phyloP scores from a whole-genome alignment of 2,888 invertebrate species.

The Cremastinae sp. region DNA sequence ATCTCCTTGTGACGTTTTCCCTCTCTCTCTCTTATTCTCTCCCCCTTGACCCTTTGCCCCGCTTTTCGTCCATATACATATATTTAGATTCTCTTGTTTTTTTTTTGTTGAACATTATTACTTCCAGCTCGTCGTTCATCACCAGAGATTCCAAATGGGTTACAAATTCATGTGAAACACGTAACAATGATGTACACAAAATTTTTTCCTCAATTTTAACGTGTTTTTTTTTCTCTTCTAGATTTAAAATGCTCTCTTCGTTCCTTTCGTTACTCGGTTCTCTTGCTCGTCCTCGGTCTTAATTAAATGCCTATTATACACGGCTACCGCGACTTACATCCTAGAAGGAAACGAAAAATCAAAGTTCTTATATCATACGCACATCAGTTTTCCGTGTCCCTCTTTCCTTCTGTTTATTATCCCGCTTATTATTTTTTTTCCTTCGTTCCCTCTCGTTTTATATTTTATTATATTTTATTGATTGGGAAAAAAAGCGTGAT shows the following conservation, averaged over 20 bases:
- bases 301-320: conserved; percentile 46
- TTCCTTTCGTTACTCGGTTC: background rate
- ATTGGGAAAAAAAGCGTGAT: no score
- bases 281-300: conserved; percentile 18
- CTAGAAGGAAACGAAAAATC: conserved; percentile 28
- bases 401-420: no score
- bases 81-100: conserved; percentile 17
- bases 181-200: conserved; percentile 59
- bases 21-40: no score
- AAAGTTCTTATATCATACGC: background rate
- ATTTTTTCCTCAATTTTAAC: conserved; percentile 17
- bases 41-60: no score
- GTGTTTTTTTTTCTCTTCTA: background rate
- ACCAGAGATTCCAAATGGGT: conserved; percentile 58
- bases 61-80: no score
- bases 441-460: no score
- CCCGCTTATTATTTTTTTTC: no score
- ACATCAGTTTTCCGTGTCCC: no score
- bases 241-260: conserved; percentile 8
- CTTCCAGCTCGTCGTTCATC: conserved; percentile 51
- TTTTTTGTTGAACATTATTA: conserved; percentile 5
- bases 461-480: background rate
- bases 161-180: conserved; percentile 56
- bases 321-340: conserved; percentile 41
- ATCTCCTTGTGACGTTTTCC: conserved; percentile 19